Evolutionary conservation across 2,888 invertebrate genomes (phyloP).

Genomic region (Tuta absoluta): DNA sequence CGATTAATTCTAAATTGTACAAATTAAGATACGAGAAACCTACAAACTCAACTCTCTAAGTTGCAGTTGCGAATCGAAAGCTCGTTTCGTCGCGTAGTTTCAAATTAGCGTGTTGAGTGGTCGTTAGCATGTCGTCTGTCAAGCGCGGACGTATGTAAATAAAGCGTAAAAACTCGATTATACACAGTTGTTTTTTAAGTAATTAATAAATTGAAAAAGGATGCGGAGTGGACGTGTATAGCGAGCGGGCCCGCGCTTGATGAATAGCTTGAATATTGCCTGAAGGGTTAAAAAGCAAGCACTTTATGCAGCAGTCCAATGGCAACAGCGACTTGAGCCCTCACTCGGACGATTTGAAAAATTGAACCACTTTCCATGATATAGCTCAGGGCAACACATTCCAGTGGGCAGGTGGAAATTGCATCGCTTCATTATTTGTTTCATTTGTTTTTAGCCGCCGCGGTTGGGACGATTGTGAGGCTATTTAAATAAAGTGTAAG

Average conservation of each 20-base stretch:
- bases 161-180: slow-evolving; percentile 23
- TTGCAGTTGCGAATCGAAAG: slow-evolving; percentile 40
- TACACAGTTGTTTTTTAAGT: slow-evolving; percentile 30
- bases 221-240: slow-evolving; percentile 30
- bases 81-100: slow-evolving; percentile 36
- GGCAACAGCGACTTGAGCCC: slow-evolving; percentile 34
- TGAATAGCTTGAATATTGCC: slow-evolving; percentile 38
- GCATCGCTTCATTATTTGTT: slow-evolving; percentile 55
- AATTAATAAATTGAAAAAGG: slow-evolving; percentile 33
- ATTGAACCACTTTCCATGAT: slow-evolving; percentile 66
- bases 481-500: slow-evolving; percentile 51
- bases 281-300: slow-evolving; percentile 32
- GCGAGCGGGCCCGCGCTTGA: slow-evolving; percentile 33
- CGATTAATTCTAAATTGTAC: slow-evolving; percentile 55
- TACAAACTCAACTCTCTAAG: slow-evolving; percentile 42
- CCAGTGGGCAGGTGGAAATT: slow-evolving; percentile 63
- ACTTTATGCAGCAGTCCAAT: slow-evolving; percentile 34
- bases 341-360: slow-evolving; percentile 54
- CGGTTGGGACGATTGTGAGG: slow-evolving; percentile 48
- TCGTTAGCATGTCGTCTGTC: slow-evolving; percentile 44
- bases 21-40: slow-evolving; percentile 53
- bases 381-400: slow-evolving; percentile 58
- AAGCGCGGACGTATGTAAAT: slow-evolving; percentile 35
- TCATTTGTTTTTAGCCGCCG: slow-evolving; percentile 50
- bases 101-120: slow-evolving; percentile 37